A percentile compares a stretch with the other conserved stretches of the same genome.
These are phyloP conservation scores for Apocheima hispidaria DNA, from an alignment of 2,888 invertebrate genomes.

Conservation along the genomic window DNA sequence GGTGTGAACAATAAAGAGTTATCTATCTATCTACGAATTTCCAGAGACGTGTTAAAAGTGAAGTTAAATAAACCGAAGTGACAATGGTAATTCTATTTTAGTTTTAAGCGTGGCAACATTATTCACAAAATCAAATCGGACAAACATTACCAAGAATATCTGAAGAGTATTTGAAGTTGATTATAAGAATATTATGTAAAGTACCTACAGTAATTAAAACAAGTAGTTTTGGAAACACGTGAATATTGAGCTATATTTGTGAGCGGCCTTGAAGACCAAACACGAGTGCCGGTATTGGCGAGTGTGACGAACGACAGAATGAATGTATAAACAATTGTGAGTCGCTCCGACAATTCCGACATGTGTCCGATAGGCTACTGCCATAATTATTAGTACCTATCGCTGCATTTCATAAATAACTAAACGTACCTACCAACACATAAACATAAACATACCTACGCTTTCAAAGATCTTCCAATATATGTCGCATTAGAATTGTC, in stretches of 20 bases:
- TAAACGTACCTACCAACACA: too few relatives aligned
- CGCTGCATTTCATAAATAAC: slow-evolving; percentile 15
- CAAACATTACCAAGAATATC: too few relatives aligned
- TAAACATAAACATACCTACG: background rate
- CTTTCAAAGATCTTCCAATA: background rate
- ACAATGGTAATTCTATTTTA: too few relatives aligned
- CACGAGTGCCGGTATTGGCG: slow-evolving; percentile 55
- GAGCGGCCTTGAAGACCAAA: slow-evolving; percentile 67
- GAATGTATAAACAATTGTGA: slow-evolving; percentile 67
- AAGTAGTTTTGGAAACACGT: slow-evolving; percentile 10
- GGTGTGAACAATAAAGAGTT: too few relatives aligned
- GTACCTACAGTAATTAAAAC: slow-evolving; percentile 4
- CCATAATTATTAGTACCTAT: slow-evolving; percentile 20
- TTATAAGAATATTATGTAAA: too few relatives aligned
- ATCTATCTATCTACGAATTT: too few relatives aligned
- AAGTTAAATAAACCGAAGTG: too few relatives aligned
- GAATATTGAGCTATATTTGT: slow-evolving; percentile 19
- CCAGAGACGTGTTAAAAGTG: too few relatives aligned
- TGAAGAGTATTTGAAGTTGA: background rate
- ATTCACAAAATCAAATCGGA: too few relatives aligned
- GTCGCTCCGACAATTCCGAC: slow-evolving; percentile 42
- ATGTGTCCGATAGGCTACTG: slow-evolving; percentile 42
- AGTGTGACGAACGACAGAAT: slow-evolving; percentile 69
- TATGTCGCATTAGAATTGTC: background rate
- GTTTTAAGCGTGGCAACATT: too few relatives aligned